Evolutionary conservation across 2,113 vertebrate genomes (phyloP).

Genomic region (Brachypodius melanocephalos): DNA sequence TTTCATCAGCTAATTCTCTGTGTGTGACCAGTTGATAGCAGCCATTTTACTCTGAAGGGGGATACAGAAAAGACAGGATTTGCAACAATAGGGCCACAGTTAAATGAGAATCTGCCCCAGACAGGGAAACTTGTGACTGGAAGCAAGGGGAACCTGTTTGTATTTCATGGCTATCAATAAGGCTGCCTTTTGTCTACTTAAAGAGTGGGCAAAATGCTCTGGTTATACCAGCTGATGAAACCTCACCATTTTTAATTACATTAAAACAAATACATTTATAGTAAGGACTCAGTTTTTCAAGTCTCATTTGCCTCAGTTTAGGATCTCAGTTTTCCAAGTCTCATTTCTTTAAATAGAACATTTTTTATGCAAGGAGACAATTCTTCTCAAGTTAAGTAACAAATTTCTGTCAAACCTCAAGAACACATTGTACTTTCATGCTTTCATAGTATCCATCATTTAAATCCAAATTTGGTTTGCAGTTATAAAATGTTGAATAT

Average conservation of each 20-base stretch:
- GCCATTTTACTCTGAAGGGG: neutral
- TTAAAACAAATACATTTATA: neutral
- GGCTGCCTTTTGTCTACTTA: neutral
- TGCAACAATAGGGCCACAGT: neutral
- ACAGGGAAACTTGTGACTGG: neutral
- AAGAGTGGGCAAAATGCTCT: neutral
- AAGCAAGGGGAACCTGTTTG: neutral
- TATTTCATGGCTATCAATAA: neutral
- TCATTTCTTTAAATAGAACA: neutral
- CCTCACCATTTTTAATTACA: neutral
- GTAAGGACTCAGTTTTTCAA: neutral
- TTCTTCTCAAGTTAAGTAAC: constrained; percentile 11
- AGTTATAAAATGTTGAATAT: constrained; percentile 39
- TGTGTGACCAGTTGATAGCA: neutral
- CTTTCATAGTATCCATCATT: neutral
- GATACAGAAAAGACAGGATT: neutral
- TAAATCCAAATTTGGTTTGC: constrained; percentile 32
- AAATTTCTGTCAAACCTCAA: constrained; percentile 46
- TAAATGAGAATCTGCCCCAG: neutral
- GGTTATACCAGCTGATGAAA: neutral
- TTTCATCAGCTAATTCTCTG: neutral
- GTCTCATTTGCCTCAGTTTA: neutral
- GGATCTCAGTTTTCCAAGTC: neutral
- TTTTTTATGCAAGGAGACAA: neutral
- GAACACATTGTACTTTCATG: constrained; percentile 17